Evolutionary conservation across 2,113 vertebrate species (phyloP), one percentile per base, ranked within the genome.

Genomic region (Thalassoma bifasciatum): DNA sequence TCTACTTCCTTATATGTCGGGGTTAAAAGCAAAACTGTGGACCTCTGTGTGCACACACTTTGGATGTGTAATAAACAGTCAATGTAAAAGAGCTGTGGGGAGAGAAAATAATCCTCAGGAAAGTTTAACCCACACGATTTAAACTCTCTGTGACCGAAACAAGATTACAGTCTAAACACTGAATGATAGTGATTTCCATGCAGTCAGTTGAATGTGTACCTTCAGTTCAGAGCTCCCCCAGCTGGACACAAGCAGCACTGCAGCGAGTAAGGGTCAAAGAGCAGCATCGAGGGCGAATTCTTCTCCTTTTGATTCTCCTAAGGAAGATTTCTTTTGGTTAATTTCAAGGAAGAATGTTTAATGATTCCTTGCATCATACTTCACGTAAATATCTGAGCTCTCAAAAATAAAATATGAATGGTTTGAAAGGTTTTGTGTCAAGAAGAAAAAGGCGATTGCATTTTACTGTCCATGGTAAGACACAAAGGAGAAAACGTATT

Each of bases 171-270:
- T 6, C 30, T 30, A 30, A 70, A 77, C 37, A 23, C 46, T 22
- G 69, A 5, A 38, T 70, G n/a, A 17, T 53, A 11, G 47, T 49
- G 9, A 56, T 60, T 69, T 62, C 60, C 58, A 65, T 68, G 61
- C 42, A 56, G 26, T 40, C 22, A 11, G 50, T 36, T 3, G 22
- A 22, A 24, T 34, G 17, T n/a, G 4, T 37, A n/a, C 42, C 30
- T 40, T 76, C 79, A 81, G 81, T 3, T 73, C 36, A 78, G 21
- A 74, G 66, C 16, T 68, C 74, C 84, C 82, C 81, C 83, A 52
- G 59, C 64, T 79, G 89, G 79, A 74, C 26, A 2, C 16, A 1
- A 14, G 30, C 8, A 22, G 69, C 21, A 76, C 46, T 83, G 72
- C 79, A 83, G 14, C 13, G 17, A 21, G 23, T 36, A 24, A 50